Conservation (phyloP, 1,140 invertebrate species). For the Thalassaphorura encarpata region DNA sequence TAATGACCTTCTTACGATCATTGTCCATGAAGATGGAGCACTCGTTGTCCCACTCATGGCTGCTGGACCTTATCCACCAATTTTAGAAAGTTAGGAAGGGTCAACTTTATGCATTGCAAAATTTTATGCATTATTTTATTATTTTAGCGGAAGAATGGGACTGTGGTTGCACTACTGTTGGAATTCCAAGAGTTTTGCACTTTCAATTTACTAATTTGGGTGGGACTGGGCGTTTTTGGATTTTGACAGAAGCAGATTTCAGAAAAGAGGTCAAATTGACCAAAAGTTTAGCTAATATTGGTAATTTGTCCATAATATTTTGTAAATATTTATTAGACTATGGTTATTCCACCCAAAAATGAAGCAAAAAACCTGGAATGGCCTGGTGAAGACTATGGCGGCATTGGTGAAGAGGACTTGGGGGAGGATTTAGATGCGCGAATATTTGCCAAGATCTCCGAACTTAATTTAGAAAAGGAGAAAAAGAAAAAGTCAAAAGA, state of each 20-base stretch:
- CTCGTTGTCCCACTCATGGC: slow-evolving; percentile 22
- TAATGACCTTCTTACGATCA: slow-evolving; percentile 15
- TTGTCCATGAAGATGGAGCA: slow-evolving; percentile 23
- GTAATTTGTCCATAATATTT: too few species aligned
- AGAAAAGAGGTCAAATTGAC: slow-evolving; percentile 16
- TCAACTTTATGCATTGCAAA: not conserved
- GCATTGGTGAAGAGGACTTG: too few species aligned
- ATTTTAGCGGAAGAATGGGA: slow-evolving; percentile 22
- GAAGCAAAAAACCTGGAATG: too few species aligned
- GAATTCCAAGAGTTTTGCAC: not conserved
- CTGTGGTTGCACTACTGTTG: slow-evolving; percentile 19
- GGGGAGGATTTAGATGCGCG: too few species aligned
- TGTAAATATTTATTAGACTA: too few species aligned
- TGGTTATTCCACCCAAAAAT: too few species aligned
- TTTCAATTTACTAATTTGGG: slow-evolving; percentile 21
- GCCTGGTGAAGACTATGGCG: too few species aligned
- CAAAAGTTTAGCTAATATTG: too few species aligned
- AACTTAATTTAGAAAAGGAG: slow-evolving; percentile 23
- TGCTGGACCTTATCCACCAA: slow-evolving; percentile 1
- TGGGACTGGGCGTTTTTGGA: slow-evolving; percentile 23
- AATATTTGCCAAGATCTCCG: too few species aligned
- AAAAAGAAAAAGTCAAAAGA: too few species aligned
- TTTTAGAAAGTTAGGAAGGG: slow-evolving; percentile 16
- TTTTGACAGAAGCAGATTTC: slow-evolving; percentile 26
- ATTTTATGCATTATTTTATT: not conserved